Conservation (phyloP, 2,797 vertebrate species). For the Sphaeramia orbicularis region DNA sequence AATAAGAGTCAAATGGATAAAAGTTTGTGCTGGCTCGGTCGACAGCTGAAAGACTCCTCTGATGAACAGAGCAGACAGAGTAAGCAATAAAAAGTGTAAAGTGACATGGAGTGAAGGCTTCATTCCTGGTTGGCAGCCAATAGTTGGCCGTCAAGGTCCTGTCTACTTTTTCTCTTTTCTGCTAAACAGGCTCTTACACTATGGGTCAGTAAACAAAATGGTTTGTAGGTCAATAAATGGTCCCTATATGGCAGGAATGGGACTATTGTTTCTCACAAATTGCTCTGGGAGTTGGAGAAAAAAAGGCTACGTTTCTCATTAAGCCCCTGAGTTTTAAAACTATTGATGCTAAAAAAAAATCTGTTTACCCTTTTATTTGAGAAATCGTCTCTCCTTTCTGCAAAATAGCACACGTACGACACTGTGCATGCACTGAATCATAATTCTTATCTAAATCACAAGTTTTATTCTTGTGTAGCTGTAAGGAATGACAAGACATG, state of each 20-base stretch:
- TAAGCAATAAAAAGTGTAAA: slow-evolving; percentile 52
- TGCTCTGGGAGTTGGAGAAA: slow-evolving; percentile 24
- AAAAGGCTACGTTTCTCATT: slow-evolving; percentile 48
- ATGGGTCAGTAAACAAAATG: slow-evolving; percentile 67
- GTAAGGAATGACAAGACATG: too few relatives aligned
- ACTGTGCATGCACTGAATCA: neutral
- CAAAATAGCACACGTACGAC: too few relatives aligned
- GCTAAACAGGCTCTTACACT: slow-evolving; percentile 56
- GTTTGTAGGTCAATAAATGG: slow-evolving; percentile 43
- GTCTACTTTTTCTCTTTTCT: slow-evolving; percentile 42
- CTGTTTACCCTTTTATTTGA: slow-evolving; percentile 19
- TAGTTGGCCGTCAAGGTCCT: slow-evolving; percentile 38
- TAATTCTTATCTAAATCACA: neutral
- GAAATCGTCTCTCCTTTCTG: neutral
- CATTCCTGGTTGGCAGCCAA: slow-evolving; percentile 37
- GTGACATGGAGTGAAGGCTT: slow-evolving; percentile 50
- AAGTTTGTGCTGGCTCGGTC: slow-evolving; percentile 29
- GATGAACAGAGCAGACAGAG: slow-evolving; percentile 44
- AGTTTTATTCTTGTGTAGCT: neutral
- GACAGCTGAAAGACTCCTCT: slow-evolving; percentile 34
- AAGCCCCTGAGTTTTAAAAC: slow-evolving; percentile 45
- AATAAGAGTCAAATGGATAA: slow-evolving; percentile 55
- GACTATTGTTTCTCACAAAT: slow-evolving; percentile 41
- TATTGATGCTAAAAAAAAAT: slow-evolving; percentile 44
- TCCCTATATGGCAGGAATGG: slow-evolving; percentile 30